phyloP scores from a whole-genome alignment of 2,797 vertebrate species.

The Periparus ater region DNA sequence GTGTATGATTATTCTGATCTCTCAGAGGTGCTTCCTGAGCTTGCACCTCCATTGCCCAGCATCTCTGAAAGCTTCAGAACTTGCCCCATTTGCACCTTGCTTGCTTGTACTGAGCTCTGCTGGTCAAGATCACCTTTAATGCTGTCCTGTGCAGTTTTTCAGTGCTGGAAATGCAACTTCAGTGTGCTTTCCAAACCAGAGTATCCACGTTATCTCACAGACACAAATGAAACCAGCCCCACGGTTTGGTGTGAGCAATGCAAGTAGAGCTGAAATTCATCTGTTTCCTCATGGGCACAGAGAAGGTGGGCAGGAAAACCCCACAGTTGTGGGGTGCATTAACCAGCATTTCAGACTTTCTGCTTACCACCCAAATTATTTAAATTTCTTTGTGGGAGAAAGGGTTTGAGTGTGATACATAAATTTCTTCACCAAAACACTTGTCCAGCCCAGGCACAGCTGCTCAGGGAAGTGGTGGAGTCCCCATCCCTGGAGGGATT shows the following conservation, averaged over 20 bases:
- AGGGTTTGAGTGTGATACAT: neutral
- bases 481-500: neutral
- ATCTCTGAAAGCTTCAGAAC: neutral
- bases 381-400: neutral
- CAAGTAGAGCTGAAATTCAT: neutral
- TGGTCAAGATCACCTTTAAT: neutral
- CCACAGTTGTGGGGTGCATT: neutral
- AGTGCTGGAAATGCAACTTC: neutral
- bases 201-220: rapidly evolving
- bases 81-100: neutral
- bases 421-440: rapidly evolving
- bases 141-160: neutral
- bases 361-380: neutral
- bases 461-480: neutral
- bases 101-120: neutral
- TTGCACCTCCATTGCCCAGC: rapidly evolving
- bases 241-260: rapidly evolving
- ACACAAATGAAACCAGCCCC: neutral
- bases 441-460: rapidly evolving
- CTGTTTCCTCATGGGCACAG: neutral
- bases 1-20: neutral
- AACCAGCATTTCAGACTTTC: neutral
- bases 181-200: neutral
- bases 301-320: rapidly evolving
- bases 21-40: neutral